Base-by-base conservation (phyloP, 2,113 vertebrate genomes). In the Psittacula cyanocephala region DNA sequence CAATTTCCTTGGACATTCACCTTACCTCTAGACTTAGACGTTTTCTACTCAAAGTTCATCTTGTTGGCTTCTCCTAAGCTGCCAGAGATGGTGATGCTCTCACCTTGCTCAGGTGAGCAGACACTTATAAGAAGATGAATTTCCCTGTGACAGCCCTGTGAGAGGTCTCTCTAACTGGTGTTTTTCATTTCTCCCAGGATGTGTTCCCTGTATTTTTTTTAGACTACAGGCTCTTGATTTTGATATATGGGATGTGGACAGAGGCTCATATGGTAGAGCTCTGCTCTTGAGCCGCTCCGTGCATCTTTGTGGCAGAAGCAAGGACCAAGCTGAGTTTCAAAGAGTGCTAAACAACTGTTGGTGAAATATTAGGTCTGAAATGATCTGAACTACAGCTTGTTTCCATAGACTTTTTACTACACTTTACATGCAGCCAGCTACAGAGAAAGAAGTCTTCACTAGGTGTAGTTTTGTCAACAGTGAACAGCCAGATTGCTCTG, bases 1-100 rank as follows among this genome's bases (percentile, higher is more conserved):
- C 46, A 49, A 6, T 41, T 17, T 59, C 2, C 1, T 62, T 33
- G 9, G 4, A 2, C 2, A 1, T 70, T 59, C 80, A 47, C 29
- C 31, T 77, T 46, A 23, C 22, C 10, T 74, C 37, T 80, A 39
- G 59, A 25, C 9, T 71, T 46, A 43, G 23, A 47, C 33, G 59
- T 37, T 50, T 88, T 59, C 72, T 59, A 23, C n/a, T 50, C 60
- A 27, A 39, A 90, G 49, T 53, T 47, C 43, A 29, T 10, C 3
- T 1, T 6, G 3, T 17, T 53, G 7, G 24, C 13, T 84, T 7
- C 33, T 89, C 29, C 44, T 76, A 41, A 85, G 31, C 28, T 63
- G 12, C 23, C 4, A 1, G 86, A 29, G 29, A 39, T 17, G 20
- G 9, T 0, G 0, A 39, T 86, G n/a, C 39, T 10, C 24, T 80